Base-by-base conservation (phyloP, 2,888 invertebrate genomes). In the Drosophila anomalata region DNA sequence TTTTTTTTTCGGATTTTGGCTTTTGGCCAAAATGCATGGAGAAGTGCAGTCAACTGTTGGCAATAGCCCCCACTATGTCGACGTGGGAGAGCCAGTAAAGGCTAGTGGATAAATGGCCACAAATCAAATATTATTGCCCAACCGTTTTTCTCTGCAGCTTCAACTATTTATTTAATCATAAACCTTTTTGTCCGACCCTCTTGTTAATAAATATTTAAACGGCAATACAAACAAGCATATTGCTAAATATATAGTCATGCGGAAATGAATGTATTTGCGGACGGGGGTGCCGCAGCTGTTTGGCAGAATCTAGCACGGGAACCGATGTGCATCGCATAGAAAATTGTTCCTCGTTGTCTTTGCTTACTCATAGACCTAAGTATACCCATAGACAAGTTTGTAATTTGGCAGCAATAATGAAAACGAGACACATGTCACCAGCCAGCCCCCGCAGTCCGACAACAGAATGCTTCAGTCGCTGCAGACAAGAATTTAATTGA, bases 201-300 rank as follows among this genome's bases (percentile, higher is more conserved):
- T 57, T 46, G 58, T 51, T 68, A 66, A 65, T 83, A 80, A 83
- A 86, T 86, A 86, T 83, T 79, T 79, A 75, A 80, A 63, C 51
- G 55, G 62, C 60, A 65, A 68, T 33, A 57, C 56, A 60, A 60
- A 36, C 60, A 56, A 68, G 59, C 62, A 51, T 58, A 62, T 61
- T 52, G 68, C 63, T 71, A 76, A 80, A 66, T 73, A 57, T 58
- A 71, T 58, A 70, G 65, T 63, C 72, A 87, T 69, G 76, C 83
- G 82, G 82, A 83, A 83, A 85, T 77, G 82, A 76, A 73, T 70
- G 69, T 73, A 70, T 66, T 61, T 69, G 36, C 52, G 33, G 51
- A 60, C 53, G 20, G 39, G 50, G 26, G 50, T 63, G 42, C 31
- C 58, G 20, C 67, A 67, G 50, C 33, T 48, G 70, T 47, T 42